Percentiles rank a stretch among this genome's conserved stretches.
These are phyloP conservation scores for Cynopterus brachyotis DNA, from an alignment of 2,113 vertebrate species.

Conservation along the genomic window DNA sequence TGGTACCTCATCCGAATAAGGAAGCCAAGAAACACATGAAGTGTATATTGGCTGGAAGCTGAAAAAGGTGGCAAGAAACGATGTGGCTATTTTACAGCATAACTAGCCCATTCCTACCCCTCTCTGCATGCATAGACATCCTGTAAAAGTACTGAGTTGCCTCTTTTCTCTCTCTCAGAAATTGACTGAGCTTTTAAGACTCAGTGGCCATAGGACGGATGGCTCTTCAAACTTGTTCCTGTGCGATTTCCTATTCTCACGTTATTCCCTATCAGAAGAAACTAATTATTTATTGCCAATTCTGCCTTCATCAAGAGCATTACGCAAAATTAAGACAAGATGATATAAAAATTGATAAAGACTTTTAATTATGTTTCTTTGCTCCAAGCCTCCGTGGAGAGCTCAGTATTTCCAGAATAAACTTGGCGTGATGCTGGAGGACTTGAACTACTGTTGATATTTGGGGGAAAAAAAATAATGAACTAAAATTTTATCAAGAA, in stretches of 20 bases:
- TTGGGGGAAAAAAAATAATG: neutral
- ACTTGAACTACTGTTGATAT: neutral
- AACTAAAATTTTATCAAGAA: neutral
- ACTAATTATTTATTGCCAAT: slow-evolving; percentile 67
- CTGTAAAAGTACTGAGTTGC: neutral
- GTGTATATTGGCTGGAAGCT: slow-evolving; percentile 59
- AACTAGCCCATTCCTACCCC: slow-evolving; percentile 55
- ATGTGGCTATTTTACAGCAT: slow-evolving; percentile 17
- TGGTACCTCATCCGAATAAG: slow-evolving; percentile 66
- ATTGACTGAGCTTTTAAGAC: slow-evolving; percentile 50
- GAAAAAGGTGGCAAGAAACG: slow-evolving; percentile 62
- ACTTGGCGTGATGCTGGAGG: neutral
- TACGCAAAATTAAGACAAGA: slow-evolving; percentile 18
- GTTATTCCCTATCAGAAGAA: slow-evolving; percentile 56
- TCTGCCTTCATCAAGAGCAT: slow-evolving; percentile 56
- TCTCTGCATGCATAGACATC: neutral
- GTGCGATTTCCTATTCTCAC: slow-evolving; percentile 68
- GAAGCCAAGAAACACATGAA: slow-evolving; percentile 71
- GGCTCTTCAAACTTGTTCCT: slow-evolving; percentile 64
- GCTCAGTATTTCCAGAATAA: neutral
- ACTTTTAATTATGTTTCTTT: slow-evolving; percentile 28
- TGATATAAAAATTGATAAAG: slow-evolving; percentile 58
- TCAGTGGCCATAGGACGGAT: slow-evolving; percentile 36
- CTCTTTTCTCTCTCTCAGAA: slow-evolving; percentile 58
- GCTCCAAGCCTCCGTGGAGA: neutral